Base-by-base conservation (phyloP, 2,888 invertebrate species). In the Andrena bicolor region DNA sequence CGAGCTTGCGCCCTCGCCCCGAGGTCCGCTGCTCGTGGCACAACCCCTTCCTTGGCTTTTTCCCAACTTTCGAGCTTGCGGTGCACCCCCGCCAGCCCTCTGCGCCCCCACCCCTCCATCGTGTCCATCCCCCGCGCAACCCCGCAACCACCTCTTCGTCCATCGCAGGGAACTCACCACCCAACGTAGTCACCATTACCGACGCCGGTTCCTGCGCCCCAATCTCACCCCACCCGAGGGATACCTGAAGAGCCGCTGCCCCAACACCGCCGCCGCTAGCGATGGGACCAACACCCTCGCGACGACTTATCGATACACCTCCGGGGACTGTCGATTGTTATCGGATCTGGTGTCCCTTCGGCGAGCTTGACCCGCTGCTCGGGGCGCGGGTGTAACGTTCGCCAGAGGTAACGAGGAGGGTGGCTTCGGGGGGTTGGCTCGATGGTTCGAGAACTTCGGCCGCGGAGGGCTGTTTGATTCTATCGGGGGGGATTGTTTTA, bases 1-100 rank as follows among this genome's bases (percentile, higher is more conserved):
- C 87, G 92, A 92, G 91, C 90, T 92, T 92, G 92, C 92, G 92
- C 92, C 88, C 89, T 91, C 74, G 80, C 48, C 78, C 78, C 76
- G 56, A 56, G 84, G 80, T 80, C 82, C 16, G 84, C 82, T 74
- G 82, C 75, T 80, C 83, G 80, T 86, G 89, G 90, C 88, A 90
- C 92, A 90, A 92, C 92, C 92, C 91, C 90, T 89, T 90, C 90
- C 88, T 89, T 90, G 85, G 80, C 85, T 88, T 88, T 87, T 90
- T 89, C 87, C 89, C 89, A 90, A 89, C 90, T 88, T 89, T 90
- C 88, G 88, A 88, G 90, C 90, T 90, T 89, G 87, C 83, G 85
- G 83, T 83, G 84, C 84, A 77, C 80, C 81, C 81, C 72, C 65
- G 48, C 65, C 63, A 23, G n/a, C 23, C 23, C 60, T 8, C 32